Conservation (phyloP, 2,113 vertebrate species). For the Pimephales promelas region DNA sequence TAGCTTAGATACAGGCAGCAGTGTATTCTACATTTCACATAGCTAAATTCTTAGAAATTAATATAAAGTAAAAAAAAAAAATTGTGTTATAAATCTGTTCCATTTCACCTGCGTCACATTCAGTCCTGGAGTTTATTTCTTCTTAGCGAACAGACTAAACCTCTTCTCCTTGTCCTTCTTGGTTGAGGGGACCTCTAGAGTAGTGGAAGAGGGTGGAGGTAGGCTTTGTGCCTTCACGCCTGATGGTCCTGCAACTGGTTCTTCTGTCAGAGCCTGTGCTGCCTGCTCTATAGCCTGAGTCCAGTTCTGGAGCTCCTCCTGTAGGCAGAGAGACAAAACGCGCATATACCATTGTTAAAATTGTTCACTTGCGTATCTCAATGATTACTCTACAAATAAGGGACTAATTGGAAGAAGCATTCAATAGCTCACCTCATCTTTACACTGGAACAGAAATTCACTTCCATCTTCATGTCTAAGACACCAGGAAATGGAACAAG, state of each 20-base stretch:
- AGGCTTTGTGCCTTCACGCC: constrained; percentile 83
- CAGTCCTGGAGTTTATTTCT: constrained; percentile 80
- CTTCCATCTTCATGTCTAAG: constrained; percentile 87
- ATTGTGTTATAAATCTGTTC: constrained; percentile 65
- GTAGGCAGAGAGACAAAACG: constrained; percentile 45
- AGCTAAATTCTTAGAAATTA: constrained; percentile 66
- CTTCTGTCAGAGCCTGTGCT: constrained; percentile 77
- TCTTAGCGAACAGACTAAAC: constrained; percentile 90
- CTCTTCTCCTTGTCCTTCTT: constrained; percentile 89
- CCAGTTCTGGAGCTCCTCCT: constrained; percentile 94
- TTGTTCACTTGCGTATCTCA: not conserved
- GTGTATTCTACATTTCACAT: constrained; percentile 60
- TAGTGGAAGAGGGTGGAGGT: constrained; percentile 75
- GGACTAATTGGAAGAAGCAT: not conserved
- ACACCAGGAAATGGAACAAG: constrained; percentile 44
- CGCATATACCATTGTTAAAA: constrained; percentile 1
- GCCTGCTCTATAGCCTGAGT: constrained; percentile 83
- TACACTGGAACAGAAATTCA: constrained; percentile 95
- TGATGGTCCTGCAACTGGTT: constrained; percentile 76
- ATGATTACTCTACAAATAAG: constrained; percentile 1
- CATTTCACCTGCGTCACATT: constrained; percentile 58
- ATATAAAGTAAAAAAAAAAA: constrained; percentile 65
- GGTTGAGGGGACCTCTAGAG: constrained; percentile 68
- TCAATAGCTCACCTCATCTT: constrained; percentile 87
- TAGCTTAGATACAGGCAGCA: constrained; percentile 73